Evolutionary conservation across 2,113 vertebrate species (phyloP).

Genomic region (Chionomys nivalis): DNA sequence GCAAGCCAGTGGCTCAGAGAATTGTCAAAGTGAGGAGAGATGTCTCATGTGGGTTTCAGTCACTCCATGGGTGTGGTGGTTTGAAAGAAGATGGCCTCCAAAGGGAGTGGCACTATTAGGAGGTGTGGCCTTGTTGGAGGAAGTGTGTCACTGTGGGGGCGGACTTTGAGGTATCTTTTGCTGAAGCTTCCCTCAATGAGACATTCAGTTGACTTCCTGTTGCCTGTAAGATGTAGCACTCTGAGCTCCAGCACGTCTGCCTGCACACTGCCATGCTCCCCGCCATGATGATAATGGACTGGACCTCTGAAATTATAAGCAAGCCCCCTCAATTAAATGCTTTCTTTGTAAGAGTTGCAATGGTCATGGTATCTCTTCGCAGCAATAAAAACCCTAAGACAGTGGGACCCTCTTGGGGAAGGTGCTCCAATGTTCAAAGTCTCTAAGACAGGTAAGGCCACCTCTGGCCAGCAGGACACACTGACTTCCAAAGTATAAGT

Average conservation of each 20-base stretch:
- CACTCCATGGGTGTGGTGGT: not conserved
- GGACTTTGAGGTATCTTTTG: not conserved
- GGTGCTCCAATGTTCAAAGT: not conserved
- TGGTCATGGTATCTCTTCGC: too few species aligned
- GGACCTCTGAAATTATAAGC: not conserved
- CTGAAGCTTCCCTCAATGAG: not conserved
- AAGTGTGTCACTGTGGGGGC: not conserved
- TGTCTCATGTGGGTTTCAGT: constrained; percentile 54
- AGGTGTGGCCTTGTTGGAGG: too few species aligned
- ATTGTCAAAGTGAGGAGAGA: not conserved
- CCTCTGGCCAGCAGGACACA: constrained; percentile 83
- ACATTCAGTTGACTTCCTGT: not conserved
- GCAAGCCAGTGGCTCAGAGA: constrained; percentile 48
- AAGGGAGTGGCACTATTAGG: too few species aligned
- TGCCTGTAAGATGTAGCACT: not conserved
- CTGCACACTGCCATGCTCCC: not conserved
- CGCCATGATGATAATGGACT: not conserved
- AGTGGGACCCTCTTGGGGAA: not conserved
- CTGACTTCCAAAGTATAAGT: constrained; percentile 84
- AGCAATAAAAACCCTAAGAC: not conserved
- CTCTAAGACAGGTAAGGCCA: constrained; percentile 82
- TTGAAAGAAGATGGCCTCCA: not conserved
- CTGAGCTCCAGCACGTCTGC: not conserved
- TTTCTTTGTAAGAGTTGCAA: not conserved
- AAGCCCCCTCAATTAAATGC: not conserved